These are phyloP conservation scores for Acanthacorydalis orientalis DNA, from an alignment of 2,888 invertebrate species.

Conservation along the genomic window DNA sequence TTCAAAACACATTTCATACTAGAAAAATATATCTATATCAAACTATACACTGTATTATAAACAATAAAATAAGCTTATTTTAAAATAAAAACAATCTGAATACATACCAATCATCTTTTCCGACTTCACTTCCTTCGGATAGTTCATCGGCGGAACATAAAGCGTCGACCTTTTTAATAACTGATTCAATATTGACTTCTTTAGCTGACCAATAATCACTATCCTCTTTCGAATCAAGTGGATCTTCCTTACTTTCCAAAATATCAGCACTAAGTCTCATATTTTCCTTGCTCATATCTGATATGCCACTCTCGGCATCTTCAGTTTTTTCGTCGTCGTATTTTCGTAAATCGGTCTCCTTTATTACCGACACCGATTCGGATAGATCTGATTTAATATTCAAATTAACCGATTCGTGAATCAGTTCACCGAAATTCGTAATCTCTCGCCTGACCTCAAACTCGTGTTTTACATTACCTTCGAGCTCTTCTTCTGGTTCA, in stretches of 20 bases:
- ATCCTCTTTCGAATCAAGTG: conserved; percentile 43
- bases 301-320: conserved; percentile 21
- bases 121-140: conserved; percentile 22
- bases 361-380: conserved; percentile 17
- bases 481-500: conserved; percentile 14
- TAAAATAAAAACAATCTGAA: neutral
- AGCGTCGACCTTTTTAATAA: conserved; percentile 62
- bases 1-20: no score
- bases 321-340: conserved; percentile 21
- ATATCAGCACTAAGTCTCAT: conserved; percentile 18
- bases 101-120: conserved; percentile 17
- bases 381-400: conserved; percentile 1
- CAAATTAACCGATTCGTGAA: neutral
- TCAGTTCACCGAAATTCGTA: neutral
- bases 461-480: conserved; percentile 11
- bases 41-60: no score
- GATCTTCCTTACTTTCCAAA: conserved; percentile 25
- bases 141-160: conserved; percentile 35
- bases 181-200: conserved; percentile 64
- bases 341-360: conserved; percentile 19
- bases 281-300: conserved; percentile 22
- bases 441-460: conserved; percentile 16
- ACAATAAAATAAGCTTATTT: neutral
- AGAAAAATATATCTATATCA: no score
- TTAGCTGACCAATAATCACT: conserved; percentile 64